Evolutionary conservation across 2,888 invertebrate species (phyloP).

Genomic region (Nomada ferruginata): DNA sequence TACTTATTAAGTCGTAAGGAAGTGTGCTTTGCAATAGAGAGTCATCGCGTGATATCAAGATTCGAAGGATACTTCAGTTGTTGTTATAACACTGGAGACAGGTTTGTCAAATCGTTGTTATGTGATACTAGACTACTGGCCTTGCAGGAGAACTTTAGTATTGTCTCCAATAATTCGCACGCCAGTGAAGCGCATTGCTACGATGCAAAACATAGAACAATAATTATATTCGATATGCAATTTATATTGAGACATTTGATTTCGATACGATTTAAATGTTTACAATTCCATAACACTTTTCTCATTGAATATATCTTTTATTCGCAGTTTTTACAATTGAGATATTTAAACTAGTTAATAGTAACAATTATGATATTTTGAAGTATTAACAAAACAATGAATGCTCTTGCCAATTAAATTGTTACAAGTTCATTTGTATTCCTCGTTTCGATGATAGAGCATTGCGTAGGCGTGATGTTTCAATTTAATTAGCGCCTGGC

Average conservation of each 20-base stretch:
- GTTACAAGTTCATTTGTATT: neutral
- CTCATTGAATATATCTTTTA: no score
- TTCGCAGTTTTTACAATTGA: no score
- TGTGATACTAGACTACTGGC: neutral
- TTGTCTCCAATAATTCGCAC: neutral
- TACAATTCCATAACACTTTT: no score
- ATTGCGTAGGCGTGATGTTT: no score
- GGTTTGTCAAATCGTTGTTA: slow-evolving; percentile 6
- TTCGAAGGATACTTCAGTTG: neutral
- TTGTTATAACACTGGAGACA: neutral
- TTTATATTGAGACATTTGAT: no score
- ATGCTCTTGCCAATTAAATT: no score
- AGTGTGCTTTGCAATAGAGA: neutral
- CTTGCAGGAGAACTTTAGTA: neutral
- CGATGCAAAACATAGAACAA: neutral
- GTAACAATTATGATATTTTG: no score
- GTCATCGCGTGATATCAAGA: neutral
- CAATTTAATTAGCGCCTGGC: neutral
- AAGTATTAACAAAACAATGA: no score
- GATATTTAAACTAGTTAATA: no score
- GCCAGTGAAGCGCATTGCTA: neutral
- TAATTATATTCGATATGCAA: no score
- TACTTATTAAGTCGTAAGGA: neutral
- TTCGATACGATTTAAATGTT: no score
- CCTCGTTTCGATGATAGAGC: neutral